Base-by-base conservation (phyloP, 53 echinoderm and acorn worm genomes). In the Holothuria leucospilota region DNA sequence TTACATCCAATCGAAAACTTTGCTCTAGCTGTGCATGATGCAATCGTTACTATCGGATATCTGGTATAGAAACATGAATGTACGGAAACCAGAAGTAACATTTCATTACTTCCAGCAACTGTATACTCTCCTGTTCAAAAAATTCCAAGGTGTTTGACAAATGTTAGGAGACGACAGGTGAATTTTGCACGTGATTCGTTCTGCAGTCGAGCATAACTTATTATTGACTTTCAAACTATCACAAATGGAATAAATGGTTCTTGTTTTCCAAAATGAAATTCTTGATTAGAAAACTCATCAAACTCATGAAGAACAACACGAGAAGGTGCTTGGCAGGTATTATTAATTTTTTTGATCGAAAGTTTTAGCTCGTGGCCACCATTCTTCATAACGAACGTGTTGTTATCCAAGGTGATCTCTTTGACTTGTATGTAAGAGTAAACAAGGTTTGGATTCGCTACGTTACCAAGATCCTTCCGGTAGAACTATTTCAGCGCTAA, bases 341-440 rank as follows among this genome's bases (percentile, higher is more conserved):
- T n/a, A n/a, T n/a, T n/a, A n/a, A n/a, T n/a, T n/a, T 30, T 41
- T 16, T 73, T n/a, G 39, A 73, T 39, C 11, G 0, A 39, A 8
- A 73, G 8, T 29, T 15, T 38, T 41, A 73, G 13, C n/a, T 73
- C 73, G 30, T 73, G 39, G 39, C 18, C 8, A 16, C 73, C 73
- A 21, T 28, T 73, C 39, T 20, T 29, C 13, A 20, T 60, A 60
- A 13, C 60, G 60, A 60, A 60, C 13, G 20, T 14, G 42, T 12
- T 15, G 15, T 73, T n/a, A 73, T 41, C 73, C 42, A 73, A 0
- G 16, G 39, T 34, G 34, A 73, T 6, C 39, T 73, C 34, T 39
- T 73, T 42, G 11, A 30, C 73, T n/a, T 39, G 73, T 15, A 73
- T 38, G 73, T 73, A 73, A 13, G 73, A 42, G 73, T 73, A 73